Base-by-base conservation (phyloP, 2,797 vertebrate species). In the Acanthurus lineatus region DNA sequence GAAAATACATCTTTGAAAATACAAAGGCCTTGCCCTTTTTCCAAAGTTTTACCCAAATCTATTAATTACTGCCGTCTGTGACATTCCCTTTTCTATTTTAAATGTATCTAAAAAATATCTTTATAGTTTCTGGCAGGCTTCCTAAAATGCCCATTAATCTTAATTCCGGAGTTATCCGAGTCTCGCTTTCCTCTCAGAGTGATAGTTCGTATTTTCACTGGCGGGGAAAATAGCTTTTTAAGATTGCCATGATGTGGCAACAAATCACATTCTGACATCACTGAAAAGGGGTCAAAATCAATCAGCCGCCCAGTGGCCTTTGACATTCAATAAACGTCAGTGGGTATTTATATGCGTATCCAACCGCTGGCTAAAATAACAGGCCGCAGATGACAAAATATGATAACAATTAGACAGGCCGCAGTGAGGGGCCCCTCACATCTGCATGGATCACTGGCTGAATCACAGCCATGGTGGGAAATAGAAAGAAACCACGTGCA, bases 311-410 rank as follows among this genome's bases (percentile, higher is more conserved):
- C 86, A 49, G 67, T 88, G 91, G 91, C 92, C 93, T 95, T 87
- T 94, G 95, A 95, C 94, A 94, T 95, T 92, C 92, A 91, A 91
- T 93, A 93, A 94, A 90, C 92, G 84, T 89, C 89, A 82, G 79
- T 0, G 83, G 76, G 90, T 93, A 93, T 93, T 94, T 92, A 93
- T 90, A 84, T 64, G 87, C 85, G 10, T 79, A 87, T 85, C 79
- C 68, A 81, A 94, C 84, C 64, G 79, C 79, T 80, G 57, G 80
- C 82, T 90, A 79, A 87, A 92, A 90, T 89, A 91, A 91, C 91
- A 72, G 81, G 73, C 84, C 5, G 53, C 78, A 88, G 86, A 92
- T 91, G 90, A 87, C 76, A 86, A 90, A 92, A 94, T 89, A 92
- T 88, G 91, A 92, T 85, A 87, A 93, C 88, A 94, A 93, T 94